phyloP scores from a whole-genome alignment of 2,797 vertebrate species.

The Lophius americanus region DNA sequence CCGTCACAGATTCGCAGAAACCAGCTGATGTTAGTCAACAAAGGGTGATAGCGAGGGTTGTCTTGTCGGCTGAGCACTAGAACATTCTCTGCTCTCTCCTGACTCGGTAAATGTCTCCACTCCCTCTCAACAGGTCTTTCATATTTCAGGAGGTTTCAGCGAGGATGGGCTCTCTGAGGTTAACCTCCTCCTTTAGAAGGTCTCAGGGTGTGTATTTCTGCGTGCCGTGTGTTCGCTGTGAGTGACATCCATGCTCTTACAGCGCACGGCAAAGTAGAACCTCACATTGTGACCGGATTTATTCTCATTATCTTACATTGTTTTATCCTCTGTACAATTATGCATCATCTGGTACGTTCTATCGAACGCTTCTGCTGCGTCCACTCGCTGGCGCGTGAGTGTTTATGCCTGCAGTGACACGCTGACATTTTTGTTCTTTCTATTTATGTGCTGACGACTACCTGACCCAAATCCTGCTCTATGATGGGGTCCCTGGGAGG shows the following conservation, averaged over 20 bases:
- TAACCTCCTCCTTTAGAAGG: conserved; percentile 43
- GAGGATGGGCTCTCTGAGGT: conserved; percentile 49
- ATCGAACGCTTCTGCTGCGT: no score
- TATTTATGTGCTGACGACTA: conserved; percentile 54
- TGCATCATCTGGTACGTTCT: no score
- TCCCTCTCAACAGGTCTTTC: conserved; percentile 39
- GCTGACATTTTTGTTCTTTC: conserved; percentile 57
- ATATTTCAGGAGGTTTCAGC: conserved; percentile 67
- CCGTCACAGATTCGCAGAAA: no score
- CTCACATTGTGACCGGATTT: not conserved
- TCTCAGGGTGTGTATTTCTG: conserved; percentile 12
- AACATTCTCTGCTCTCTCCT: no score
- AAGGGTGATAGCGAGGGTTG: no score
- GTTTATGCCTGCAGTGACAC: conserved; percentile 8
- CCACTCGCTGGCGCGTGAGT: not conserved
- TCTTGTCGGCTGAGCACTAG: no score
- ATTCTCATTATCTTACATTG: not conserved
- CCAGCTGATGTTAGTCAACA: no score
- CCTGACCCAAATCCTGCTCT: conserved; percentile 51
- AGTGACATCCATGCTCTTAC: not conserved
- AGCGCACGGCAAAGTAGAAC: not conserved
- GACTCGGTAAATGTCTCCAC: not conserved
- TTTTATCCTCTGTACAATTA: not conserved
- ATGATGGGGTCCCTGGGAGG: conserved; percentile 45
- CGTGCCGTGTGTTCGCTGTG: conserved; percentile 14